Evolutionary conservation across 2,888 invertebrate genomes (phyloP).

Genomic region (Schizotus pectinicornis): DNA sequence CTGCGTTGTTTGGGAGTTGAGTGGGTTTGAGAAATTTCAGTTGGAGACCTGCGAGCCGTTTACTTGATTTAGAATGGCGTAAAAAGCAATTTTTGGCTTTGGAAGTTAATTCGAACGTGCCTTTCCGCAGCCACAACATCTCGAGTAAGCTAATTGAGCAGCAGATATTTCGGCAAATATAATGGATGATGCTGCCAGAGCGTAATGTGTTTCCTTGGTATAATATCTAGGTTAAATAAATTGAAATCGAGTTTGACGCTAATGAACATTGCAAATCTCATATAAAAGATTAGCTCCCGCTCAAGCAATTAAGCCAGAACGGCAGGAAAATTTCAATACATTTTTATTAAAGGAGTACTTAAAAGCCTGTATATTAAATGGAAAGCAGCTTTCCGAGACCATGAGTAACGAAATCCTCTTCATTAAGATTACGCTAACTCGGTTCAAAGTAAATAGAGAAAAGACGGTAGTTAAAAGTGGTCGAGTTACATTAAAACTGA

Average conservation of each 20-base stretch:
- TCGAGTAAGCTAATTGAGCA: conserved; percentile 3
- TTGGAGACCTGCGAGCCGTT: too few relatives aligned
- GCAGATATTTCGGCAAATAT: conserved; percentile 3
- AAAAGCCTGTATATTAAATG: conserved; percentile 23
- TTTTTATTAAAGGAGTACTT: conserved; percentile 20
- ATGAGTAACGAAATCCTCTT: conserved; percentile 22
- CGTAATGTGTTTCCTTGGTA: conserved; percentile 10
- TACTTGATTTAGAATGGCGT: too few relatives aligned
- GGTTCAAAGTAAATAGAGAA: conserved; percentile 21
- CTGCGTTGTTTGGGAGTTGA: too few relatives aligned
- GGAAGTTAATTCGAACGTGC: too few relatives aligned
- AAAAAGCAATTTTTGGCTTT: too few relatives aligned
- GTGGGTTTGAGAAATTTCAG: too few relatives aligned
- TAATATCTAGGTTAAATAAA: conserved; percentile 9
- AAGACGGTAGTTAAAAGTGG: conserved; percentile 10
- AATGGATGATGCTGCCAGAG: conserved; percentile 7
- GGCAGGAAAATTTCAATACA: conserved; percentile 13
- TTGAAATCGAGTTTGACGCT: conserved; percentile 20
- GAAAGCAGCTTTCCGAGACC: conserved; percentile 19
- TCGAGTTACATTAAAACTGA: conserved; percentile 24
- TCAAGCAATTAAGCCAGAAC: conserved; percentile 10
- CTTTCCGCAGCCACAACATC: too few relatives aligned
- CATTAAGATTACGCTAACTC: conserved; percentile 27
- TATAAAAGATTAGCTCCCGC: conserved; percentile 16
- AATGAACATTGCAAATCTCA: conserved; percentile 17